Evolutionary conservation across 2,888 invertebrate genomes (phyloP).

Genomic region (Eupelmus urozonus): DNA sequence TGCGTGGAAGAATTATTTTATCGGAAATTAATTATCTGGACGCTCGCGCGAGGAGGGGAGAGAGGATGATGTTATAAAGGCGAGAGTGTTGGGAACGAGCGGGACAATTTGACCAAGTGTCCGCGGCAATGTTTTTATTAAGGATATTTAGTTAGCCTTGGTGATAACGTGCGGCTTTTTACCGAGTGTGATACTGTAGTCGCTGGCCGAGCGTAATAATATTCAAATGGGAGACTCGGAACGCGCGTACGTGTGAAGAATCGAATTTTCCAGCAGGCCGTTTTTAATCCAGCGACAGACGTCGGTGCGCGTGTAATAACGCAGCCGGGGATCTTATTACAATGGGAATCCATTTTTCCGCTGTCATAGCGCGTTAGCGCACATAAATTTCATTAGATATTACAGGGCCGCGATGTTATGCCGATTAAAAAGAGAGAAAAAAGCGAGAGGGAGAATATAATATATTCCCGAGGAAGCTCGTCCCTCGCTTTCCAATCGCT

Average conservation of each 20-base stretch:
- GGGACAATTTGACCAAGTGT: background rate
- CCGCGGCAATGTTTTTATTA: constrained; percentile 3
- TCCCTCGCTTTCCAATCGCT: background rate
- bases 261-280: no score
- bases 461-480: background rate
- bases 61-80: background rate
- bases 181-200: no score
- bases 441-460: background rate
- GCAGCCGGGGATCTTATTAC: no score
- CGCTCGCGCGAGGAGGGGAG: background rate
- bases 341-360: background rate
- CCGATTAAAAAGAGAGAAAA: constrained; percentile 28
- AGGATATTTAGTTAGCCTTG: no score
- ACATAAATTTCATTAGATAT: background rate
- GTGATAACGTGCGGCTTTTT: no score
- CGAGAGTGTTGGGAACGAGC: background rate
- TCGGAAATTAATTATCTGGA: constrained; percentile 45
- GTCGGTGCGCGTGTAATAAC: no score
- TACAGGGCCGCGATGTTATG: background rate
- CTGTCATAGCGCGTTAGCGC: background rate
- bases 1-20: constrained; percentile 27
- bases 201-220: no score
- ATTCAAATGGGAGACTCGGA: no score
- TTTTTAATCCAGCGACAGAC: no score
- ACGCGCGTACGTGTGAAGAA: no score